Evolutionary conservation across 2,888 invertebrate species (phyloP).

Genomic region (Escarpia spicata): DNA sequence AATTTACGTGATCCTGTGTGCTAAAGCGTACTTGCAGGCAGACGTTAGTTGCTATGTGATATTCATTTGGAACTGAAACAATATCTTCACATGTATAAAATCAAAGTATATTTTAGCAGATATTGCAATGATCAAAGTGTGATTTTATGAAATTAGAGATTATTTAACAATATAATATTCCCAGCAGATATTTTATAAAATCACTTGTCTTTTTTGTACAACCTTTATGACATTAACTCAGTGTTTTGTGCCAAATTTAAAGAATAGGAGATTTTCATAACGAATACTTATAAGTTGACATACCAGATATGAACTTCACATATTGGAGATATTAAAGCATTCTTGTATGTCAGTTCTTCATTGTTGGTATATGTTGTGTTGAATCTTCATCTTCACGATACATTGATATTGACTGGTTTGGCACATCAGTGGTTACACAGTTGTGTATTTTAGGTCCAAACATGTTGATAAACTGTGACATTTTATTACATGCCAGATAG

Average conservation of each 20-base stretch:
- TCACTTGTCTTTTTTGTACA: neutral
- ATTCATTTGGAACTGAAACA: no score
- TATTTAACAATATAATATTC: neutral
- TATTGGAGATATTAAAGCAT: no score
- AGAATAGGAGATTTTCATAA: neutral
- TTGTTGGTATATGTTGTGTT: no score
- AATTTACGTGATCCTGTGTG: neutral
- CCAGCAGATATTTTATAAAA: neutral
- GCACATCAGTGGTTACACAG: no score
- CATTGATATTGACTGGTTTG: no score
- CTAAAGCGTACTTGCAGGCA: neutral
- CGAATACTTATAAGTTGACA: neutral
- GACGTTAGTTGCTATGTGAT: neutral
- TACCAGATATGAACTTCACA: no score
- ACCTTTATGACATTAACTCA: neutral
- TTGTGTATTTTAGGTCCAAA: neutral
- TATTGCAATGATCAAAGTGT: no score
- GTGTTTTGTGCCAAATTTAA: neutral
- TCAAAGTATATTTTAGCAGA: no score
- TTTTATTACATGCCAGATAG: neutral
- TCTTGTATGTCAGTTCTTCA: no score
- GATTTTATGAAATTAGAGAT: no score
- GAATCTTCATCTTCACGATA: no score
- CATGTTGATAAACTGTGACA: neutral
- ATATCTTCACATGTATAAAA: no score